phyloP scores from a whole-genome alignment of 2,888 invertebrate genomes.

The Latrodectus elegans region DNA sequence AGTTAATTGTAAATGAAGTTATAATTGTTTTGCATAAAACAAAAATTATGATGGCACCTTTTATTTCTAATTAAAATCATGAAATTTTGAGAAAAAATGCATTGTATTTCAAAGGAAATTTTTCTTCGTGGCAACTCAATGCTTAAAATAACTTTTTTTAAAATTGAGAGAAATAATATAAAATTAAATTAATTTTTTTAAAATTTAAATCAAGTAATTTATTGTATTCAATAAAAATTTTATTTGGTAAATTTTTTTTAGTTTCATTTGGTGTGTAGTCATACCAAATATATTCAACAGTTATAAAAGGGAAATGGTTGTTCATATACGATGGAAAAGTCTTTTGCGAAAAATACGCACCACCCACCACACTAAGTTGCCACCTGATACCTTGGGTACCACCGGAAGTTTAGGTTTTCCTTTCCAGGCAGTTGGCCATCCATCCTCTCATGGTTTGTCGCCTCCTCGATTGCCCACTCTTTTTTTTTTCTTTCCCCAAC shows the following conservation, averaged over 20 bases:
- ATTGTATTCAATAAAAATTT: not conserved
- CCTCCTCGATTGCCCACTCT: constrained; percentile 35
- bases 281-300: too few species aligned
- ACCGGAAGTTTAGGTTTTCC: constrained; percentile 41
- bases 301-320: too few species aligned
- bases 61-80: too few species aligned
- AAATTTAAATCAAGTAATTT: not conserved
- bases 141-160: not conserved
- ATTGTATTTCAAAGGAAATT: not conserved
- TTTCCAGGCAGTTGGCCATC: constrained; percentile 15
- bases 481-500: not conserved
- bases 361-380: constrained; percentile 1
- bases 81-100: not conserved
- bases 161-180: not conserved
- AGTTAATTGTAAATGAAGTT: too few species aligned
- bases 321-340: too few species aligned
- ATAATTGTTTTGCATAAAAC: too few species aligned
- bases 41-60: too few species aligned
- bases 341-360: not conserved
- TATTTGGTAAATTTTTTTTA: not conserved
- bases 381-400: constrained; percentile 10
- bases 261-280: not conserved
- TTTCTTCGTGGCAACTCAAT: not conserved
- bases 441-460: constrained; percentile 49
- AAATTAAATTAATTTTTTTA: not conserved